Percentiles rank a stretch among this genome's conserved stretches.
Conservation (phyloP, 2,888 invertebrate species). For the Cryptus armator region DNA sequence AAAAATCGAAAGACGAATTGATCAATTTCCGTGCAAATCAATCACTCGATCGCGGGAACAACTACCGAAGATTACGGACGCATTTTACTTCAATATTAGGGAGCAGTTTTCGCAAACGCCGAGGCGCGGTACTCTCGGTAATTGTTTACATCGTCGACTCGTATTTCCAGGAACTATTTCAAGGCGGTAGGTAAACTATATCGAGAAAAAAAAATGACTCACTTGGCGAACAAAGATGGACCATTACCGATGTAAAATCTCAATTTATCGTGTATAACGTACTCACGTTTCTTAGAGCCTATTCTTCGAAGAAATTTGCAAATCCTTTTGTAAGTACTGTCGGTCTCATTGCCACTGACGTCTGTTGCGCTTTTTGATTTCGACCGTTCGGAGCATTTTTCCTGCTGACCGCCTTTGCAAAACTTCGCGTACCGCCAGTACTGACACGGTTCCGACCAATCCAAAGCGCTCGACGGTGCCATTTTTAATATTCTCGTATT, state of each 20-base stretch:
- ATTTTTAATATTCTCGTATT: constrained; percentile 67
- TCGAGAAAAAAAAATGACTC: background rate
- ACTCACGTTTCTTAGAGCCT: constrained; percentile 82
- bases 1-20: background rate
- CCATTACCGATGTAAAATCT: background rate
- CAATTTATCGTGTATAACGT: background rate
- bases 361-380: constrained; percentile 79
- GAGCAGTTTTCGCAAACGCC: background rate
- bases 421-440: constrained; percentile 82
- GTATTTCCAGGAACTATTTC: constrained; percentile 38
- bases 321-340: constrained; percentile 82
- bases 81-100: background rate
- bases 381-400: constrained; percentile 47
- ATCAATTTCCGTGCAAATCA: background rate
- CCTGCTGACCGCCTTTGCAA: constrained; percentile 56
- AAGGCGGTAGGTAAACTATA: background rate
- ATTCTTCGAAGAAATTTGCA: constrained; percentile 82
- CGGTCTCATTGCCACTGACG: constrained; percentile 77
- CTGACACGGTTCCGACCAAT: constrained; percentile 83
- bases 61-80: background rate
- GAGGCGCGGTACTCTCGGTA: background rate
- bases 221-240: background rate
- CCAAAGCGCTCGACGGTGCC: constrained; percentile 81
- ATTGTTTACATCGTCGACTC: constrained; percentile 36
- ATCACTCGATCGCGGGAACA: background rate